Conservation (phyloP, 2,113 vertebrate species). For the Phaethon lepturus region DNA sequence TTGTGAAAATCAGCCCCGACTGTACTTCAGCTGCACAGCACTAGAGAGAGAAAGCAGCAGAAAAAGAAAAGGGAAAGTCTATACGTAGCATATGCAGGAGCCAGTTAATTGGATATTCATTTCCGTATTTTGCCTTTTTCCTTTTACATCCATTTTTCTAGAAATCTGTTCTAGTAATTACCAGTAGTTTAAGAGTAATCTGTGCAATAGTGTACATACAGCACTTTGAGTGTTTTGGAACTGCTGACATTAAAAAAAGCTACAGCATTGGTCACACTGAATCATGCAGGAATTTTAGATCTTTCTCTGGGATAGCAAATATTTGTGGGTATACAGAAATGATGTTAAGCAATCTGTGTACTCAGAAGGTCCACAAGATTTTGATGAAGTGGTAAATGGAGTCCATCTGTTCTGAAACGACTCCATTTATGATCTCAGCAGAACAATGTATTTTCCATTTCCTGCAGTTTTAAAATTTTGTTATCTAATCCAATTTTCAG, state of each 20-base stretch:
- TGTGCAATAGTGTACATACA: not conserved
- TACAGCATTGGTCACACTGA: not conserved
- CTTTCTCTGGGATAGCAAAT: not conserved
- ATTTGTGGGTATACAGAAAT: not conserved
- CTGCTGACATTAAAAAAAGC: not conserved
- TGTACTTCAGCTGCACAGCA: not conserved
- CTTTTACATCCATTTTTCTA: not conserved
- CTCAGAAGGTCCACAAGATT: not conserved
- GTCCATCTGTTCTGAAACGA: conserved; percentile 10
- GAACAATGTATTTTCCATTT: conserved; percentile 51
- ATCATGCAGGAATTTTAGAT: not conserved
- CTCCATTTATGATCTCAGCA: conserved; percentile 54
- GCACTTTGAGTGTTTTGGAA: not conserved
- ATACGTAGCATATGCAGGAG: not conserved
- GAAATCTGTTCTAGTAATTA: not conserved
- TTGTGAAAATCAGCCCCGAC: not conserved
- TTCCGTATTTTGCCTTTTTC: not conserved
- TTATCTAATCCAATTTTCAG: conserved; percentile 7
- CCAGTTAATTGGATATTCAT: not conserved
- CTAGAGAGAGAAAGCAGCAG: not conserved
- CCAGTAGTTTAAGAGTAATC: not conserved
- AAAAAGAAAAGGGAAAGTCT: not conserved
- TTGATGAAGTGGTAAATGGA: conserved; percentile 40
- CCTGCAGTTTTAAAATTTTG: not conserved
- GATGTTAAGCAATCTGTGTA: conserved; percentile 5